Conservation (phyloP, 2,797 vertebrate species). For the Chromobotia macracanthus region DNA sequence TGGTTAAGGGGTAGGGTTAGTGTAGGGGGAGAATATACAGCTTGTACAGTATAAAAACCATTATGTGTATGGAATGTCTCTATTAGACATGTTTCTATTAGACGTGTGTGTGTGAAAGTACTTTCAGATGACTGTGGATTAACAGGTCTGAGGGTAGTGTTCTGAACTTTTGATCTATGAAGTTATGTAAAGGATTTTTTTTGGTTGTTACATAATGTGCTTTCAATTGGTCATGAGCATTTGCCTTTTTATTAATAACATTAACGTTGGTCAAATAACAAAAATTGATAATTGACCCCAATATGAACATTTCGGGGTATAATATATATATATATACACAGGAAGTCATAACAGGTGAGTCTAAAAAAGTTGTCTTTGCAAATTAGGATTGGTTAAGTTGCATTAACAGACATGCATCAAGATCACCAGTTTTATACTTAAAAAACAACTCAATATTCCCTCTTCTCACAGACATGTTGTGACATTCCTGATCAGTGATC, state of each 20-base stretch:
- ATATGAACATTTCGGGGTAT: no score
- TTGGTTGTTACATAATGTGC: not conserved
- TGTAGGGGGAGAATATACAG: no score
- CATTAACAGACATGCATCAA: not conserved
- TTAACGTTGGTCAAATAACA: not conserved
- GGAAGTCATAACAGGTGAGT: no score
- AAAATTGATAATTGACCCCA: not conserved
- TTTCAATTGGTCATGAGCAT: no score
- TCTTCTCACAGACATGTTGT: constrained; percentile 48
- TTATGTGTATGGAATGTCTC: no score
- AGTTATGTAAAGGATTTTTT: not conserved
- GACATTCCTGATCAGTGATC: constrained; percentile 52
- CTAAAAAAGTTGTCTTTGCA: not conserved
- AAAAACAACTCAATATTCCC: constrained; percentile 41
- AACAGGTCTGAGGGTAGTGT: not conserved
- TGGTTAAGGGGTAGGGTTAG: no score
- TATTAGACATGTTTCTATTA: no score
- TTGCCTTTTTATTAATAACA: constrained; percentile 1
- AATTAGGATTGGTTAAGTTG: not conserved
- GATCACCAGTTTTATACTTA: constrained; percentile 27
- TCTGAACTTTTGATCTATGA: not conserved
- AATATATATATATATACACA: no score
- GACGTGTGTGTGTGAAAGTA: not conserved
- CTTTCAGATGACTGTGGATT: not conserved
- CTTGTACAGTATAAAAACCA: no score